Evolutionary conservation across 2,888 invertebrate species (phyloP).

Genomic region (Bimastos eiseni): DNA sequence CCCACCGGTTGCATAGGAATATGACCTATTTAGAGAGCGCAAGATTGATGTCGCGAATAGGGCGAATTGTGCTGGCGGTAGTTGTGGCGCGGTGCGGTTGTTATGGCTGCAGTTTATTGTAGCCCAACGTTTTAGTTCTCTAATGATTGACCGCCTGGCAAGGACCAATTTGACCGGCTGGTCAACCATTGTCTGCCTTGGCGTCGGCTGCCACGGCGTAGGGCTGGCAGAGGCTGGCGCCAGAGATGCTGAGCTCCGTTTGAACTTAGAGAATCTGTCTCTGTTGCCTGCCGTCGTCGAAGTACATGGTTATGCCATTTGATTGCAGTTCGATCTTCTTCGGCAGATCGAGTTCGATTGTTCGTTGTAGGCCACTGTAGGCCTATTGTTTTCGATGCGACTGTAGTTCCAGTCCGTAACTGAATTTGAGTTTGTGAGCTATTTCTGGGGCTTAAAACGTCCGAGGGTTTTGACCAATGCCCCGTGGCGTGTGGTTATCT

Average conservation of each 20-base stretch:
- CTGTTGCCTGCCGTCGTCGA: not conserved
- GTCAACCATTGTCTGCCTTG: not conserved
- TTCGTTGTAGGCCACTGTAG: not conserved
- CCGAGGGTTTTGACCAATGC: too few species aligned
- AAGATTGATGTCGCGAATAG: constrained; percentile 2
- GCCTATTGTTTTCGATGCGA: not conserved
- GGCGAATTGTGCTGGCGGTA: not conserved
- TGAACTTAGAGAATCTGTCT: not conserved
- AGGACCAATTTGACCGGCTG: too few species aligned
- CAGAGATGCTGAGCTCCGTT: not conserved
- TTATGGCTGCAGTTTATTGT: constrained; percentile 13
- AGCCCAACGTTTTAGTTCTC: not conserved
- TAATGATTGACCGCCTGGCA: not conserved
- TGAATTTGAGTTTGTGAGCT: not conserved
- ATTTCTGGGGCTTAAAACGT: too few species aligned
- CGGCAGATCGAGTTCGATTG: not conserved
- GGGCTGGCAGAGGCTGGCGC: not conserved
- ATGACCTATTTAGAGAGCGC: constrained; percentile 1
- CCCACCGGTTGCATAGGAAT: constrained; percentile 5
- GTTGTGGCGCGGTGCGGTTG: not conserved
- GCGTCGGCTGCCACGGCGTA: not conserved
- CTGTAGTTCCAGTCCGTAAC: not conserved
- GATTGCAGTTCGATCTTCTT: not conserved
- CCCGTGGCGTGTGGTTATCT: not conserved
- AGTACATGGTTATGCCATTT: too few species aligned